These are phyloP conservation scores for Caenorhabditis macrosperma DNA, from an alignment of 2,888 invertebrate genomes.

Conservation along the genomic window DNA sequence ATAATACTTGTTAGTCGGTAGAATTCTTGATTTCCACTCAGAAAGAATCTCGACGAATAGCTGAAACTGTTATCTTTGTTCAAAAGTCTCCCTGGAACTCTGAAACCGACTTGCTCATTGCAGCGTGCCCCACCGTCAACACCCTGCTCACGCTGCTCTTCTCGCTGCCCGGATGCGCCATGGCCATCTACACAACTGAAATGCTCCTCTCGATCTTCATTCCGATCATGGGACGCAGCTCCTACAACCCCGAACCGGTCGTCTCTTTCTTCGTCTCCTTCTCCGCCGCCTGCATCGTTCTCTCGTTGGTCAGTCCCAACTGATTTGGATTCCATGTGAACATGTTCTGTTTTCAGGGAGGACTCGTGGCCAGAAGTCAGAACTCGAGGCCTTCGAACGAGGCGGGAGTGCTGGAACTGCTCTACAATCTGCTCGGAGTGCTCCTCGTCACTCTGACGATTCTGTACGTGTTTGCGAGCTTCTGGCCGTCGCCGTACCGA, in stretches of 20 bases:
- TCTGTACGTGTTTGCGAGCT: constrained; percentile 57
- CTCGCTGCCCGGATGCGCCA: constrained; percentile 64
- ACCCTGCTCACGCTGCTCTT: constrained; percentile 50
- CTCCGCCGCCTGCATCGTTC: constrained; percentile 55
- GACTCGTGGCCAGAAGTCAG: constrained; percentile 44
- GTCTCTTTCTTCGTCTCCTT: constrained; percentile 66
- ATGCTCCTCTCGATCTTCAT: constrained; percentile 70
- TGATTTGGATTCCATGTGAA: no score
- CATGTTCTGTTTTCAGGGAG: constrained; percentile 54
- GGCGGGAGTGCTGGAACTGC: constrained; percentile 22
- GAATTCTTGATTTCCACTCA: no score
- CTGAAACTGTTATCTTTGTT: no score
- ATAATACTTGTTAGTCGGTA: no score
- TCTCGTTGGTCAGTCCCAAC: constrained; percentile 56
- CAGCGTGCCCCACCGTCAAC: constrained; percentile 38
- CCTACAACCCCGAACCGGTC: constrained; percentile 67
- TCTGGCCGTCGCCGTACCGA: constrained; percentile 61
- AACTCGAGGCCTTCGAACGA: constrained; percentile 39
- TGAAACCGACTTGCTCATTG: background rate
- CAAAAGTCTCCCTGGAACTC: no score
- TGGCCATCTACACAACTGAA: constrained; percentile 67
- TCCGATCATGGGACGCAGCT: constrained; percentile 73
- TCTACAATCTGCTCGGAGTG: constrained; percentile 54
- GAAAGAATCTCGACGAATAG: no score
- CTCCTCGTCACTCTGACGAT: constrained; percentile 54